These are phyloP conservation scores for Spermophilus dauricus DNA, from an alignment of 2,113 vertebrate genomes.

Conservation along the genomic window DNA sequence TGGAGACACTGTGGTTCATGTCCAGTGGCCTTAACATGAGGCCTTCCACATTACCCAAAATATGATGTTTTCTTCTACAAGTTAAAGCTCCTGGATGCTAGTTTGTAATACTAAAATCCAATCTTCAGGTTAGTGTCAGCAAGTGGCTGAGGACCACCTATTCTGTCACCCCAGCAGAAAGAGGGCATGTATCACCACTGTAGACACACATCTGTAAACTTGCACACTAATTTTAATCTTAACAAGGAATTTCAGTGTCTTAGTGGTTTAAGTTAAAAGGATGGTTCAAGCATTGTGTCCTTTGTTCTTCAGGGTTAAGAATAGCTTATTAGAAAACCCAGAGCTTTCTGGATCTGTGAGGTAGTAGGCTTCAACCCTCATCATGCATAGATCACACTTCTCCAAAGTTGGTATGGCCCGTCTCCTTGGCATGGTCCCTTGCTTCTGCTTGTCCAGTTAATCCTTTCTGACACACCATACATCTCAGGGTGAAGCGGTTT, in stretches of 20 bases:
- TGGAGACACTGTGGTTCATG: conserved; percentile 4
- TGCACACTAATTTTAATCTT: conserved; percentile 84
- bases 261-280: conserved; percentile 79
- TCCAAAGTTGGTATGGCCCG: conserved; percentile 97
- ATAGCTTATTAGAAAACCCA: conserved; percentile 87
- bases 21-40: conserved; percentile 27
- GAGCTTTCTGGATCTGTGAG: conserved; percentile 89
- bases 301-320: conserved; percentile 80
- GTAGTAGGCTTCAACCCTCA: conserved; percentile 91
- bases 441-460: conserved; percentile 97
- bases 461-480: conserved; percentile 98
- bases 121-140: conserved; percentile 65
- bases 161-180: conserved; percentile 32
- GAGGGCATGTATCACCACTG: conserved; percentile 72
- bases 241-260: conserved; percentile 78
- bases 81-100: conserved; percentile 62
- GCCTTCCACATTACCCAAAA: conserved; percentile 59
- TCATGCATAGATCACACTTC: conserved; percentile 92
- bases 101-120: conserved; percentile 51
- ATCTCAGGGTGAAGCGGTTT: conserved; percentile 95
- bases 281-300: conserved; percentile 85
- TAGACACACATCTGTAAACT: conserved; percentile 83
- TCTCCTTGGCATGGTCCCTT: conserved; percentile 97
- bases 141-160: conserved; percentile 66
- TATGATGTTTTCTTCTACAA: conserved; percentile 47